Conservation (phyloP, 1,140 invertebrate genomes). For the Drosophila guanche region DNA sequence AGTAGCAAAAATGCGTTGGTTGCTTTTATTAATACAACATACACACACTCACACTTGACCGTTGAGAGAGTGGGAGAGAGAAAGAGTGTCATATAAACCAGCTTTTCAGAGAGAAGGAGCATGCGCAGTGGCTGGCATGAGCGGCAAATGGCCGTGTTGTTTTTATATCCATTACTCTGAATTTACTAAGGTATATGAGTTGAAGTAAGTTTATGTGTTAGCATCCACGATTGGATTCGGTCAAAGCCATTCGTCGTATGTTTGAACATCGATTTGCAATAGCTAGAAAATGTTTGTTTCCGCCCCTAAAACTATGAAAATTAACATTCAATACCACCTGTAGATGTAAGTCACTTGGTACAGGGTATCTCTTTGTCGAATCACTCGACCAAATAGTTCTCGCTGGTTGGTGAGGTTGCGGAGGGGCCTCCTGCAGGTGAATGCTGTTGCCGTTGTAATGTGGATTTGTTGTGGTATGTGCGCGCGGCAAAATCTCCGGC, state of each 20-base stretch:
- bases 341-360: no score
- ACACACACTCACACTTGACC: slow-evolving; percentile 30
- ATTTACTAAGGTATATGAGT: no score
- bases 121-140: slow-evolving; percentile 62
- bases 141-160: slow-evolving; percentile 24
- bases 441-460: slow-evolving; percentile 65
- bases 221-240: no score
- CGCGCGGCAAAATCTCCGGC: slow-evolving; percentile 66
- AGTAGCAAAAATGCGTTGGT: slow-evolving; percentile 76
- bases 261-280: background rate
- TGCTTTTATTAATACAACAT: slow-evolving; percentile 78
- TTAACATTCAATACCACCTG: no score
- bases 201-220: no score
- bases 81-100: slow-evolving; percentile 21
- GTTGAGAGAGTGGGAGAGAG: background rate
- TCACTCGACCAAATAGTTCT: no score
- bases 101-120: slow-evolving; percentile 55
- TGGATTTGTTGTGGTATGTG: slow-evolving; percentile 60
- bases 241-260: no score
- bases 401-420: slow-evolving; percentile 1
- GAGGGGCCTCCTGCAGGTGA: slow-evolving; percentile 42
- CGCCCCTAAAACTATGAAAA: background rate
- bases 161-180: no score
- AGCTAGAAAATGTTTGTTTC: background rate
- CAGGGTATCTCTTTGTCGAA: no score